Conservation (phyloP, 1,140 invertebrate genomes). For the Bombus pyrosoma region DNA sequence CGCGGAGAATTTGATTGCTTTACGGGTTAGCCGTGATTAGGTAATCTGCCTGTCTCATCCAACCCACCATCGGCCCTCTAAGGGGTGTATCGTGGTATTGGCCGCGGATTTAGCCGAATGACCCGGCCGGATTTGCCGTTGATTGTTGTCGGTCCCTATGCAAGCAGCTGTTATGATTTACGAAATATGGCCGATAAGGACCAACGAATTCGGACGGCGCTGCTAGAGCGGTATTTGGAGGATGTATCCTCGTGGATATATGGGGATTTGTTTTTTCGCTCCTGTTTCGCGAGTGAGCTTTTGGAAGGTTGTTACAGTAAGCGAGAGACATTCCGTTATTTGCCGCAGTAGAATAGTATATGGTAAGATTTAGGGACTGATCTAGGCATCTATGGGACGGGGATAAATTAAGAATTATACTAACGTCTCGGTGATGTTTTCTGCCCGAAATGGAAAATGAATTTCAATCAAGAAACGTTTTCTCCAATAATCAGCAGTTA, state of each 20-base stretch:
- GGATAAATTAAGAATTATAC: background rate
- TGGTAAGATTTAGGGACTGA: background rate
- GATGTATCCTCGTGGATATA: background rate
- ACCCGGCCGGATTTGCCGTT: constrained; percentile 50
- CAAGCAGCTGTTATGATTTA: constrained; percentile 46
- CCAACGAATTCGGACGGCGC: background rate
- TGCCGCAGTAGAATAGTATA: background rate
- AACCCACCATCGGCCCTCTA: constrained; percentile 8
- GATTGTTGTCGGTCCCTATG: constrained; percentile 52
- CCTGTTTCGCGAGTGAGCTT: background rate
- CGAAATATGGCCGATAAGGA: constrained; percentile 36
- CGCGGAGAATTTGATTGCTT: constrained; percentile 77
- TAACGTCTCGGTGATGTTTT: background rate
- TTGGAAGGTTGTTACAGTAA: background rate
- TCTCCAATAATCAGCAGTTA: background rate
- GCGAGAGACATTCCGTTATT: background rate
- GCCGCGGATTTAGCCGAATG: constrained; percentile 54
- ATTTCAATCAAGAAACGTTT: background rate
- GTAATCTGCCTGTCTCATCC: constrained; percentile 75
- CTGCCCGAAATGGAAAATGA: background rate
- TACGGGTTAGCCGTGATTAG: constrained; percentile 77
- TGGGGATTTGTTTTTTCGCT: constrained; percentile 16
- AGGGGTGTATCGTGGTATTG: constrained; percentile 37
- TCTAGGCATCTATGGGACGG: no score
- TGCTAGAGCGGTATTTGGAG: background rate